Percentiles rank a stretch among this genome's conserved stretches.
Evolutionary conservation across 2,113 vertebrate species (phyloP).

Genomic region (Neotoma lepida): DNA sequence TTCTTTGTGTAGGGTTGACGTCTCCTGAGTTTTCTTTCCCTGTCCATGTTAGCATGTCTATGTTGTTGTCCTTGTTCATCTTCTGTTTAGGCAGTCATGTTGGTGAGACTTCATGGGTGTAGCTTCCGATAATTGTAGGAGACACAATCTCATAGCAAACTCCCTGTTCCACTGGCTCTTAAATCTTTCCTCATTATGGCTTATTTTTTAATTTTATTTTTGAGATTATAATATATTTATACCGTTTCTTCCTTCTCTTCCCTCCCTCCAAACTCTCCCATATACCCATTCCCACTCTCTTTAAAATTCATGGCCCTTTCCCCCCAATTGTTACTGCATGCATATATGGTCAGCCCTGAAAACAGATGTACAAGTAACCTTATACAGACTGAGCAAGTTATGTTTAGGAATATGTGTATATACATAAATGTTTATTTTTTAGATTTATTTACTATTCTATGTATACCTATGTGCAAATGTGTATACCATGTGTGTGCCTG

Average conservation of each 20-base stretch:
- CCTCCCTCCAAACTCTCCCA: background rate
- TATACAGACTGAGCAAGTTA: background rate
- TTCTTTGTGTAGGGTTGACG: background rate
- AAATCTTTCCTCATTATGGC: background rate
- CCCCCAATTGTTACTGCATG: background rate
- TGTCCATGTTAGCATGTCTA: background rate
- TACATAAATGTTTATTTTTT: background rate
- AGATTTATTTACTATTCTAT: background rate
- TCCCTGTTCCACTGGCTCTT: background rate
- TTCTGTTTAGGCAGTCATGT: background rate
- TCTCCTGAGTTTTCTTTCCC: background rate
- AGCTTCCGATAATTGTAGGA: background rate
- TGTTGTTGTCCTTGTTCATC: background rate
- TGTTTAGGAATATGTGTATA: background rate
- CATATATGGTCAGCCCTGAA: background rate
- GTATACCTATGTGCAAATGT: background rate
- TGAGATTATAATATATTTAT: background rate
- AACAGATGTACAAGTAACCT: background rate
- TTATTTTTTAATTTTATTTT: background rate
- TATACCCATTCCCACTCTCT: background rate
- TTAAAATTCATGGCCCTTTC: background rate
- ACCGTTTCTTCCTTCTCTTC: background rate
- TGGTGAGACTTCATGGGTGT: background rate
- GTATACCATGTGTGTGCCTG: background rate
- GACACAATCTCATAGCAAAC: background rate